These are phyloP conservation scores for Herpetotheres cachinnans DNA, from an alignment of 2,113 vertebrate genomes.

Conservation along the genomic window DNA sequence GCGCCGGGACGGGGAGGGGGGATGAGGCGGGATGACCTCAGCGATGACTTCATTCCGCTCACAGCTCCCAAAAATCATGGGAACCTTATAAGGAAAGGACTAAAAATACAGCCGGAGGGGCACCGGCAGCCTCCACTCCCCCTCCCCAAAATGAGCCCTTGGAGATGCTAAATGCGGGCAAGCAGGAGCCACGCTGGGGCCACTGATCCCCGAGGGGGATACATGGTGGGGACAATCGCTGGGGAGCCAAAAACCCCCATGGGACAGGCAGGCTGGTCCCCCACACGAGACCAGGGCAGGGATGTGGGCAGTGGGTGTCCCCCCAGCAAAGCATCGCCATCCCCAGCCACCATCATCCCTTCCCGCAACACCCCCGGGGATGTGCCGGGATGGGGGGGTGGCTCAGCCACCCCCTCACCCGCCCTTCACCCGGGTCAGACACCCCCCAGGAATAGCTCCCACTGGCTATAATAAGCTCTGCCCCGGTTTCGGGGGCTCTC, in stretches of 20 bases:
- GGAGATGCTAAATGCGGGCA: not conserved
- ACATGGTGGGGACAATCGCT: not conserved
- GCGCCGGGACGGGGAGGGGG: not conserved
- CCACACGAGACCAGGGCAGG: rapidly evolving
- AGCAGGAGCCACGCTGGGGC: not conserved
- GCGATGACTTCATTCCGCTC: constrained; percentile 40
- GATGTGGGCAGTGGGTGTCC: not conserved
- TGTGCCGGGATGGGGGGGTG: rapidly evolving
- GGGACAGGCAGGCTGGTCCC: not conserved
- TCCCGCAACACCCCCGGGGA: not conserved
- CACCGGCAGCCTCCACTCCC: not conserved
- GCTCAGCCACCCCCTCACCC: not conserved
- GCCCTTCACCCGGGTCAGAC: not conserved
- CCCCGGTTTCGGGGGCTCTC: not conserved
- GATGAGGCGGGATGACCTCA: constrained; percentile 15
- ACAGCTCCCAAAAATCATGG: constrained; percentile 1
- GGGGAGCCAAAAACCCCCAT: not conserved
- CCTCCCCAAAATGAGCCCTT: not conserved
- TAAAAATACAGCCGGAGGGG: not conserved
- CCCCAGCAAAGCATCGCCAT: not conserved
- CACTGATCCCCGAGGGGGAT: not conserved
- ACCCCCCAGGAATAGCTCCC: not conserved
- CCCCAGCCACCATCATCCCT: not conserved
- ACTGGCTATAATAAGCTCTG: not conserved
- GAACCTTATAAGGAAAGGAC: constrained; percentile 46